phyloP scores from a whole-genome alignment of 1,140 invertebrate species.

The Marisa cornuarietis region DNA sequence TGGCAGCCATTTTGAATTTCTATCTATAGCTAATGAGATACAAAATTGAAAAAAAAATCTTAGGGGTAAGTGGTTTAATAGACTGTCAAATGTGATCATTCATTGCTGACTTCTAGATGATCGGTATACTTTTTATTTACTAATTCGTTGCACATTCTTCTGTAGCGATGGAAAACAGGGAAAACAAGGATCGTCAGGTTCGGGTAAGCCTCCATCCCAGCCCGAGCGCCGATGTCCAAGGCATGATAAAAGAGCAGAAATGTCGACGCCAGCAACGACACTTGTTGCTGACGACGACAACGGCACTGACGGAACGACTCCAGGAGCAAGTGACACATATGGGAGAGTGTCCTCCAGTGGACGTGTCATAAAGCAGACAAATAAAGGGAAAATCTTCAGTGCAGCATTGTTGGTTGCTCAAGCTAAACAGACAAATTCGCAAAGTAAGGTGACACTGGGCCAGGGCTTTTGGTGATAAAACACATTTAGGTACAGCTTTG shows the following conservation, averaged over 20 bases:
- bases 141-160: no score
- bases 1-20: constrained; percentile 52
- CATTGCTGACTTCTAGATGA: no score
- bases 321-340: neutral
- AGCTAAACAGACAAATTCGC: constrained; percentile 12
- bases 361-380: constrained; percentile 21
- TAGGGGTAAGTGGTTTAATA: no score
- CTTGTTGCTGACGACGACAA: constrained; percentile 1
- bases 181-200: no score
- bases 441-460: constrained; percentile 60
- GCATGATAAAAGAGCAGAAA: constrained; percentile 9
- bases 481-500: no score
- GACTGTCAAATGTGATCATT: no score
- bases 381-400: constrained; percentile 15
- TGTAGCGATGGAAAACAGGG: no score
- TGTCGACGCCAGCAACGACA: neutral
- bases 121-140: no score
- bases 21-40: constrained; percentile 19
- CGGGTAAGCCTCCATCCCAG: neutral
- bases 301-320: constrained; percentile 6
- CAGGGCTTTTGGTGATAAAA: neutral
- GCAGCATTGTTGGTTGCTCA: constrained; percentile 10
- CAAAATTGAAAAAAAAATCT: neutral
- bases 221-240: neutral
- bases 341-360: constrained; percentile 14